Evolutionary conservation across 1,140 invertebrate genomes (phyloP).

Genomic region (Bombus fervidus): DNA sequence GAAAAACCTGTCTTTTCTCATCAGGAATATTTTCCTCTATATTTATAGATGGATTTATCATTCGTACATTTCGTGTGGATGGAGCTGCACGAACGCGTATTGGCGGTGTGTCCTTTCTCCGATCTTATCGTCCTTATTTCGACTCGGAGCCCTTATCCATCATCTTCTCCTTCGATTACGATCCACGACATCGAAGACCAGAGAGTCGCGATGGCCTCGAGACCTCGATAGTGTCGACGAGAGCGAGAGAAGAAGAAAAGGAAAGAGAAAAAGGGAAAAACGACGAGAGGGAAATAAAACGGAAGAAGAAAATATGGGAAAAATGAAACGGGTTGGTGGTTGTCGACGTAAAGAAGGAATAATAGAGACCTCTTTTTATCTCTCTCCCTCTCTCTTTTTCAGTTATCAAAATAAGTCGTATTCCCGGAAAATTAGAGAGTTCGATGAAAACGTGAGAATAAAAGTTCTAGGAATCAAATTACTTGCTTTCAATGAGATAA

Average conservation of each 20-base stretch:
- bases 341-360: slow-evolving; percentile 30
- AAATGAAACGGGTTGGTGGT: slow-evolving; percentile 38
- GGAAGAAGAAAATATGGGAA: slow-evolving; percentile 14
- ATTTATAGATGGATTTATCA: neutral
- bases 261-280: neutral
- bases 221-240: slow-evolving; percentile 43
- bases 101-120: neutral
- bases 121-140: slow-evolving; percentile 47
- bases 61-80: slow-evolving; percentile 13
- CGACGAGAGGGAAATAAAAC: slow-evolving; percentile 14
- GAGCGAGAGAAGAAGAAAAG: slow-evolving; percentile 23
- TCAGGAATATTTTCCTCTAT: neutral
- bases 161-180: slow-evolving; percentile 67
- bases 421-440: neutral
- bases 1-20: neutral
- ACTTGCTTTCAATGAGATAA: neutral
- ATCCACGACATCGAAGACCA: slow-evolving; percentile 56
- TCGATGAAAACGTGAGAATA: neutral
- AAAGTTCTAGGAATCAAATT: neutral
- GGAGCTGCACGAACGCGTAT: slow-evolving; percentile 31
- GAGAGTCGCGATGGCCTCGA: slow-evolving; percentile 39
- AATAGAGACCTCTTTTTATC: slow-evolving; percentile 15
- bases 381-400: no score
- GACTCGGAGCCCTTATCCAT: slow-evolving; percentile 60
- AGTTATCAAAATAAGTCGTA: neutral